Conservation (phyloP, 2,113 vertebrate species). For the Charina bottae region DNA sequence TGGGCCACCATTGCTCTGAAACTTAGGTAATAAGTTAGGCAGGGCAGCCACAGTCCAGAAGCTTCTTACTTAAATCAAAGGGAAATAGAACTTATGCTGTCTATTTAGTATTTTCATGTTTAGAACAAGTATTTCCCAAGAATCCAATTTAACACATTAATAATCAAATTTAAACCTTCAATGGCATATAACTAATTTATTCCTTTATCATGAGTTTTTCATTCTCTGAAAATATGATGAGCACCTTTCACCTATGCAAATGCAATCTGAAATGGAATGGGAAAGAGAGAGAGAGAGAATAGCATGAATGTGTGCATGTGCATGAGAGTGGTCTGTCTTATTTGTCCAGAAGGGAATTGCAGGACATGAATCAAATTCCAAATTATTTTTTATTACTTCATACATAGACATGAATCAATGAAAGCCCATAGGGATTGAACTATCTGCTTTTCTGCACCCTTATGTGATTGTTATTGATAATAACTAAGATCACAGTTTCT, state of each 20-base stretch:
- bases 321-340: neutral
- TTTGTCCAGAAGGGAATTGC: neutral
- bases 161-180: neutral
- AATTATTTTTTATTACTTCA: too few relatives aligned
- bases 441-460: neutral
- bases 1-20: too few relatives aligned
- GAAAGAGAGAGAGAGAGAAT: too few relatives aligned
- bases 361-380: neutral
- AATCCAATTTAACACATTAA: neutral
- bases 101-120: neutral
- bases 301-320: too few relatives aligned
- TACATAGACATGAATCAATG: neutral
- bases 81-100: too few relatives aligned
- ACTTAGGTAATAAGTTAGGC: too few relatives aligned
- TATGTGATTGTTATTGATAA: neutral
- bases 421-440: neutral
- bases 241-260: neutral
- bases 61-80: neutral
- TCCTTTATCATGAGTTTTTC: neutral
- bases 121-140: neutral
- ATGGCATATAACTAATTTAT: neutral
- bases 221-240: neutral
- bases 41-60: neutral
- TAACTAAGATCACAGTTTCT: neutral
- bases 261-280: neutral